These are phyloP conservation scores for Kryptolebias marmoratus DNA, from an alignment of 2,113 vertebrate species.

Conservation along the genomic window DNA sequence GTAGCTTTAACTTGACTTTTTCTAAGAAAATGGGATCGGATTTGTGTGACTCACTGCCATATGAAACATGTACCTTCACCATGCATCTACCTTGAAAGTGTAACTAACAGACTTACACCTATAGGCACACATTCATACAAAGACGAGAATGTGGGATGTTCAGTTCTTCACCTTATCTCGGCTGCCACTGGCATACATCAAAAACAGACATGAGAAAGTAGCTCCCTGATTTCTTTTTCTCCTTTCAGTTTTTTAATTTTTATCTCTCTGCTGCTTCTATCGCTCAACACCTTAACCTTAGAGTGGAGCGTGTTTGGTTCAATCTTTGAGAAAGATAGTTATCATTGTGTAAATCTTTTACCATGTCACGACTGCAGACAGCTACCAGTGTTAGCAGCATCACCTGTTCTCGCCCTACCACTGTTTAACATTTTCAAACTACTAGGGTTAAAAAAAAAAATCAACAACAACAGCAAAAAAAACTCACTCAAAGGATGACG, in stretches of 20 bases:
- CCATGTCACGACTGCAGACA: not conserved
- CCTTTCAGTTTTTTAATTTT: not conserved
- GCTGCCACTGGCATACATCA: slow-evolving; percentile 12
- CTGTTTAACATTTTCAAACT: slow-evolving; percentile 21
- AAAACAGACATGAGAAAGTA: slow-evolving; percentile 32
- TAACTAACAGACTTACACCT: slow-evolving; percentile 26
- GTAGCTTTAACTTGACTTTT: not conserved
- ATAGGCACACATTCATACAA: not conserved
- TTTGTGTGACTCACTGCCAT: slow-evolving; percentile 22
- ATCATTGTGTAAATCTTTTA: slow-evolving; percentile 29
- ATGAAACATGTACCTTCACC: not conserved
- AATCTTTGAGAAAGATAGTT: slow-evolving; percentile 52
- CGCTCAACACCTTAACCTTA: slow-evolving; percentile 36
- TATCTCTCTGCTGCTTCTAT: slow-evolving; percentile 44
- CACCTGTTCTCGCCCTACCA: not conserved
- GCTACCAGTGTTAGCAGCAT: not conserved
- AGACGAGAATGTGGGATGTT: slow-evolving; percentile 17
- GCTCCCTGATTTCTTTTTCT: not conserved
- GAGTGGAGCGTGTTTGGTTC: slow-evolving; percentile 19
- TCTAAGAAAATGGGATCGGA: slow-evolving; percentile 1
- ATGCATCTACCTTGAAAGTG: slow-evolving; percentile 9
- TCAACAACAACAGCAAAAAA: not conserved
- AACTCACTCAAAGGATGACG: slow-evolving; percentile 14
- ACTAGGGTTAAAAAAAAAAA: slow-evolving; percentile 20
- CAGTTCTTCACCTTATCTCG: slow-evolving; percentile 21